Percentiles rank a stretch among this genome's conserved stretches.
phyloP scores from a whole-genome alignment of 2,888 invertebrate genomes.

The Pheosia gnoma region DNA sequence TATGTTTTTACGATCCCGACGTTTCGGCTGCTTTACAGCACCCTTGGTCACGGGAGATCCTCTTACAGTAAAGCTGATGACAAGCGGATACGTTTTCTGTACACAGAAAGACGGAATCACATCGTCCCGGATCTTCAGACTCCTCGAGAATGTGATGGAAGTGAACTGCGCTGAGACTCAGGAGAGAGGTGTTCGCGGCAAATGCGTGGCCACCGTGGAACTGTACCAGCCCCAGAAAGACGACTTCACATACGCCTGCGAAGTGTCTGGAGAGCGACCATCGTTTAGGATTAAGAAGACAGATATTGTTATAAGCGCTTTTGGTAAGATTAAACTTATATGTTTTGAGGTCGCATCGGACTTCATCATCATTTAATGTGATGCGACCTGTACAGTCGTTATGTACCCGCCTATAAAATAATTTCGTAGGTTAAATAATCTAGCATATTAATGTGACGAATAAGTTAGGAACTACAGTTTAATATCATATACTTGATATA shows the following conservation, averaged over 20 bases:
- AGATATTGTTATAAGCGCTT: slow-evolving; percentile 48
- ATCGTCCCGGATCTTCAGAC: slow-evolving; percentile 34
- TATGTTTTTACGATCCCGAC: no score
- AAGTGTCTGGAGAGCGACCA: slow-evolving; percentile 72
- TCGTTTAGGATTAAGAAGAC: slow-evolving; percentile 54
- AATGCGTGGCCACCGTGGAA: slow-evolving; percentile 53
- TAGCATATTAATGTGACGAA: no score
- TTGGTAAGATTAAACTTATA: slow-evolving; percentile 49
- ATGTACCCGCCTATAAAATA: no score
- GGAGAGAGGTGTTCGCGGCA: slow-evolving; percentile 42
- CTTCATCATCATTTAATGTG: no score
- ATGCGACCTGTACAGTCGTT: no score
- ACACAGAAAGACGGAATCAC: slow-evolving; percentile 43
- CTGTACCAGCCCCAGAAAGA: slow-evolving; percentile 48
- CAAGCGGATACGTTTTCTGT: slow-evolving; percentile 10
- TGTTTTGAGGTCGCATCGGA: no score
- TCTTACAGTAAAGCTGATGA: no score
- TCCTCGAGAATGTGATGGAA: slow-evolving; percentile 45
- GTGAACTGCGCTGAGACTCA: slow-evolving; percentile 50
- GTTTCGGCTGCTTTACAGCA: no score
- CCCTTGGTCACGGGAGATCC: no score
- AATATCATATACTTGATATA: no score
- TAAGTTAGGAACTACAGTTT: no score
- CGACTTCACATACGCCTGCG: slow-evolving; percentile 57
- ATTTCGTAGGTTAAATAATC: no score